phyloP scores from a whole-genome alignment of 2,888 invertebrate genomes.

The Eristalis pertinax region DNA sequence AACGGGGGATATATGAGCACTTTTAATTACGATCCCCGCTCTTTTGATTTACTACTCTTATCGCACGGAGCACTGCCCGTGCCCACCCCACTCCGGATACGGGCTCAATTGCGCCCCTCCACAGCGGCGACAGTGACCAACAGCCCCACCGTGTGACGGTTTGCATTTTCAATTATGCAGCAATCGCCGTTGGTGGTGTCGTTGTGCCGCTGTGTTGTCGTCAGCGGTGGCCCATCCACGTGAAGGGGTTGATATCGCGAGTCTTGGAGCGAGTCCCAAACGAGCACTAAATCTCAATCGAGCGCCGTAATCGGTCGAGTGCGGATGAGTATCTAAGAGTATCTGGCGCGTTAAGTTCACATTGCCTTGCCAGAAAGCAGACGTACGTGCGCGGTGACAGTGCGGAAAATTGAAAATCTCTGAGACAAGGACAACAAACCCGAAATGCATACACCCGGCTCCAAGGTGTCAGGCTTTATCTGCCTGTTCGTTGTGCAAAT shows the following conservation, averaged over 20 bases:
- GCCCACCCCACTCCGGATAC: not conserved
- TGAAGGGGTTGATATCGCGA: slow-evolving; percentile 42
- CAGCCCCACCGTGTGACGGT: slow-evolving; percentile 3
- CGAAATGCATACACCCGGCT: slow-evolving; percentile 79
- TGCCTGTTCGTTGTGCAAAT: slow-evolving; percentile 82
- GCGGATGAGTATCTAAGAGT: slow-evolving; percentile 54
- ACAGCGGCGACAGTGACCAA: slow-evolving; percentile 9
- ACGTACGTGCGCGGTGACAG: not conserved
- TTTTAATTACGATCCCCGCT: not conserved
- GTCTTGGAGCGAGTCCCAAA: slow-evolving; percentile 20
- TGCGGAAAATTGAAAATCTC: slow-evolving; percentile 20
- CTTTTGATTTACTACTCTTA: not conserved
- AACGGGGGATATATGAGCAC: not conserved
- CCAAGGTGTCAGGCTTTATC: slow-evolving; percentile 80
- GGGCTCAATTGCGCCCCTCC: slow-evolving; percentile 8
- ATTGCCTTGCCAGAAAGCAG: not conserved
- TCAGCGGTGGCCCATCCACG: not conserved
- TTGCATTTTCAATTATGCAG: slow-evolving; percentile 64
- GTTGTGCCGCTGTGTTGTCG: not conserved
- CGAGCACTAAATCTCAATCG: slow-evolving; percentile 59
- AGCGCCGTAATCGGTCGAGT: slow-evolving; percentile 58
- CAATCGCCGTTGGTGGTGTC: slow-evolving; percentile 25
- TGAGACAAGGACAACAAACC: slow-evolving; percentile 42
- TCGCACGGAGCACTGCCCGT: not conserved
- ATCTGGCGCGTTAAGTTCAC: slow-evolving; percentile 2